Evolutionary conservation across 2,113 vertebrate genomes (phyloP), one percentile per base, ranked within the genome.

Genomic region (Oreochromis aureus): DNA sequence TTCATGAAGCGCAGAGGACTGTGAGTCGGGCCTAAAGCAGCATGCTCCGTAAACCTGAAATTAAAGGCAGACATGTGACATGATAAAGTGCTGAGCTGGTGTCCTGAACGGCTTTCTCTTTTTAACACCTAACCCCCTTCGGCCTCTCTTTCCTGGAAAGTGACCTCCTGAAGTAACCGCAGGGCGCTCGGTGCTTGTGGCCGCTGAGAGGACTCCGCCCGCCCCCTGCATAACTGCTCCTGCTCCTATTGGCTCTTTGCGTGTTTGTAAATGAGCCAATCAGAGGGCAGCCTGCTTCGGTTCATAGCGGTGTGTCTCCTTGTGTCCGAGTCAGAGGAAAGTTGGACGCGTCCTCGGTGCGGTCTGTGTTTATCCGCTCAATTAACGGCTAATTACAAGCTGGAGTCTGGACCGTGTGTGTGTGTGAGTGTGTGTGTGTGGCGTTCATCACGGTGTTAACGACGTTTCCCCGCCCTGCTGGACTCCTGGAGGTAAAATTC

Each of bases 1-100:
- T 11, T 19, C 10, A 36, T 30, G 24, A 18, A 1, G 41, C 9
- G 5, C 41, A 1, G 13, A 27, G 66, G n/a, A 16, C 39, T 1
- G 0, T 2, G 22, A 12, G 24, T 1, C 15, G 0, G 41, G 69
- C 69, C 69, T 6, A 4, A 0, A 0, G 12, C 34, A 3, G 61
- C 10, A 2, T 4, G 34, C 22, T 10, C 9, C n/a, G 24, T 10
- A 1, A 27, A 27, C 1, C 2, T 48, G 41, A 16, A 7, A 11
- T 18, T 0, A 48, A 30, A 7, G 15, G n/a, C 9, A 76, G 41
- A 51, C 46, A 13, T 12, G 36, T 3, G 63, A n/a, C 32, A 3
- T 2, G 71, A 18, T 3, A 7, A 51, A 18, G 6, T 63, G 27
- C 27, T 1, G 19, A 1, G 30, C 13, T 7, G 36, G 5, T 24